These are phyloP conservation scores for Frankliniella fusca DNA, from an alignment of 2,888 invertebrate genomes.

Conservation along the genomic window DNA sequence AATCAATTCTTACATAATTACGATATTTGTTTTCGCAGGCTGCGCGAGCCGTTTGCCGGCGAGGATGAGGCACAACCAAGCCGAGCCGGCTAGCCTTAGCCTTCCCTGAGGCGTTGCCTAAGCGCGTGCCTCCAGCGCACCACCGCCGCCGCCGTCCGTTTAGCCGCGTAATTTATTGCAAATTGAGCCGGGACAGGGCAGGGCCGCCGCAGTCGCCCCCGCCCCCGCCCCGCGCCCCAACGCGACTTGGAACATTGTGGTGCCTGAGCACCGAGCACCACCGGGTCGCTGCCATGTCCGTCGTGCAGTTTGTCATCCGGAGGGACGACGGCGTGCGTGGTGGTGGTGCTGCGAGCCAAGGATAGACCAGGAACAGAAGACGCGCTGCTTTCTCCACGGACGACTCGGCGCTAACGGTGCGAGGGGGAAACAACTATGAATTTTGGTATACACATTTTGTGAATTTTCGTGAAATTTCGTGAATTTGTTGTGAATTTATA, in stretches of 20 bases:
- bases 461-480: too few relatives aligned
- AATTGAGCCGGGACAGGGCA: not conserved
- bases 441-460: too few relatives aligned
- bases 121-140: not conserved
- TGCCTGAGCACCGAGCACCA: too few relatives aligned
- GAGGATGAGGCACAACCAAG: not conserved
- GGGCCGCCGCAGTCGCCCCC: not conserved
- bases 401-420: too few relatives aligned
- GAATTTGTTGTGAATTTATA: too few relatives aligned
- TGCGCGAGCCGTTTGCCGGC: not conserved
- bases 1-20: not conserved
- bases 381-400: too few relatives aligned
- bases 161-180: conserved; percentile 17
- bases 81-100: too few relatives aligned
- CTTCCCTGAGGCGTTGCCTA: too few relatives aligned
- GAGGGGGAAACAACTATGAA: too few relatives aligned
- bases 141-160: not conserved
- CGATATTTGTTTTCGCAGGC: conserved; percentile 4
- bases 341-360: not conserved
- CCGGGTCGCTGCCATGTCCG: not conserved
- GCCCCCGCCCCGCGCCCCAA: not conserved
- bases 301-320: not conserved
- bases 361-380: too few relatives aligned
- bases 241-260: too few relatives aligned
- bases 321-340: not conserved